Percentiles rank a stretch among this genome's conserved stretches.
phyloP scores from a whole-genome alignment of 2,113 vertebrate species.

The Phalacrocorax aristotelis region DNA sequence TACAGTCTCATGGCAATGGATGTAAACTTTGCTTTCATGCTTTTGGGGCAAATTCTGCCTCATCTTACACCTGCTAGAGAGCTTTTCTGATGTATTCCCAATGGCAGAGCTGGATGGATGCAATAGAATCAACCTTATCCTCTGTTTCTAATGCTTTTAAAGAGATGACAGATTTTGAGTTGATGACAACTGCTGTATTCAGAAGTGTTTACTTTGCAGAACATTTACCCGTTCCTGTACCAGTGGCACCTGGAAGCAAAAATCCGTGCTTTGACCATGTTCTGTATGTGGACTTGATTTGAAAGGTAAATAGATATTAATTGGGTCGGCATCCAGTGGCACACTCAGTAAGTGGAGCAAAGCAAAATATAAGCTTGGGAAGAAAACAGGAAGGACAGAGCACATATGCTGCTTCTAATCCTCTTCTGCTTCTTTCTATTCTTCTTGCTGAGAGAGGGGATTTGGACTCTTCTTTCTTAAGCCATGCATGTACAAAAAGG shows the following conservation, averaged over 20 bases:
- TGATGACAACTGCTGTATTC: background rate
- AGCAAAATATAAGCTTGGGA: background rate
- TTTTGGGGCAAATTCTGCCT: background rate
- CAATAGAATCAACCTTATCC: background rate
- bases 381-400: slow-evolving; percentile 21
- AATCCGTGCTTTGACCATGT: background rate
- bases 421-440: slow-evolving; percentile 32
- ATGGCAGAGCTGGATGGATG: background rate
- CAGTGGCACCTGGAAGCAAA: background rate
- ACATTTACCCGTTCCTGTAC: background rate
- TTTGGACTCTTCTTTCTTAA: slow-evolving; percentile 51
- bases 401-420: slow-evolving; percentile 34
- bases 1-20: background rate
- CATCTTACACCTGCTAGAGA: background rate
- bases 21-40: background rate
- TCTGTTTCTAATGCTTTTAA: slow-evolving; percentile 56
- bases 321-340: background rate
- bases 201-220: background rate
- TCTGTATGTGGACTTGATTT: background rate
- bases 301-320: background rate
- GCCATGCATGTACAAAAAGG: slow-evolving; percentile 33
- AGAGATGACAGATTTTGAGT: slow-evolving; percentile 6
- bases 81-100: background rate
- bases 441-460: slow-evolving; percentile 35
- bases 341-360: background rate